Conservation (phyloP, 2,888 invertebrate genomes). For the Antheraea yamamai region DNA sequence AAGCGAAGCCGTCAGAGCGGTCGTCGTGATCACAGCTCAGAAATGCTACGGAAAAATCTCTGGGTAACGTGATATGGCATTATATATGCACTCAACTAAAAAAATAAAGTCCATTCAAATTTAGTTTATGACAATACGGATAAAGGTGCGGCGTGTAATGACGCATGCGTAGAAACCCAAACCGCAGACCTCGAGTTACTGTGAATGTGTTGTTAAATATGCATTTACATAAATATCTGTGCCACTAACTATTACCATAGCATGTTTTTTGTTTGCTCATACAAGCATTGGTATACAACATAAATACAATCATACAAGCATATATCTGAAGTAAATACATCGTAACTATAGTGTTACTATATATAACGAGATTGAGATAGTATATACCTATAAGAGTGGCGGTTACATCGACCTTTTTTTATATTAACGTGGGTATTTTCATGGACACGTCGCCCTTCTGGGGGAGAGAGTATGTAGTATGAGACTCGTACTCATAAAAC, state of each 20-base stretch:
- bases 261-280: neutral
- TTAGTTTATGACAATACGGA: neutral
- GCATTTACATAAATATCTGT: neutral
- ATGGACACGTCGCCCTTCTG: no score
- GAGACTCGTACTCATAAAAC: no score
- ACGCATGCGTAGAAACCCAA: slow-evolving; percentile 2
- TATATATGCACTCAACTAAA: neutral
- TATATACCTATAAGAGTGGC: no score
- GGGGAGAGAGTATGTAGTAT: no score
- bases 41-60: neutral
- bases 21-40: neutral
- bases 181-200: neutral
- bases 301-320: no score
- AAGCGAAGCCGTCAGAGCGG: neutral
- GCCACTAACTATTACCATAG: neutral
- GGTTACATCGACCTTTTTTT: no score
- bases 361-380: no score
- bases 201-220: slow-evolving; percentile 1
- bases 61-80: neutral
- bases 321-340: neutral
- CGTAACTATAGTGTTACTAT: neutral
- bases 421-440: no score
- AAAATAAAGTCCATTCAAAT: neutral
- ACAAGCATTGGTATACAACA: no score
- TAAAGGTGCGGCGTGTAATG: neutral